Base-by-base conservation (phyloP, 2,888 invertebrate species). In the Tridacna gigas region DNA sequence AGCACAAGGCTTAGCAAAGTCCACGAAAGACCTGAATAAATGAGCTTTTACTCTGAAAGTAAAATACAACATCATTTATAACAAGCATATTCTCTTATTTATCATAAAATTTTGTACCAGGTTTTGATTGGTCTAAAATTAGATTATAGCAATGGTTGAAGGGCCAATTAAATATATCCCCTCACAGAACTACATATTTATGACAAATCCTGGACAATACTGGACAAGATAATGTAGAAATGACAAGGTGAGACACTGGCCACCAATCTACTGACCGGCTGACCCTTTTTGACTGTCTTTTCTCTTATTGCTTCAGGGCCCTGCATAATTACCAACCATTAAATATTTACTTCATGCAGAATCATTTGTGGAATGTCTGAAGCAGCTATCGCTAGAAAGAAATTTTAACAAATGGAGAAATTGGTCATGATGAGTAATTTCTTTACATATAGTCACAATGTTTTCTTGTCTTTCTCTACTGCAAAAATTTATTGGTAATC, bases 181-280 rank as follows among this genome's bases (percentile, higher is more conserved):
- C 37, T 28, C 28, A 67, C 45, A 22, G 45, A 5, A 28, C 28
- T 69, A 69, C 47, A n/a, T 45, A 69, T 45, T 47, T 26, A 69
- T 69, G 69, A 69, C 69, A 69, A 47, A 37, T 37, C 37, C 37
- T 37, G 37, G 37, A 37, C 37, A 37, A 47, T 47, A 47, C 20
- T 9, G 47, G 71, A 71, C 71, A 71, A 51, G 48, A 25, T 71
- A 71, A 71, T 71, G 71, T 71, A 51, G 51, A 71, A 15, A 47
- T 47, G 71, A 71, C 51, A 51, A 15, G 25, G 65, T 37, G 28
- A 26, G 45, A 67, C 12, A 48, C 26, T 71, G 71, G 51, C 71
- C 71, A 71, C 71, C 71, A 71, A n/a, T 71, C n/a, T 20, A 37
- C 48, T 71, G 25, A 71, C 71, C 56, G 48, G 37, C 71, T 51